Base-by-base conservation (phyloP, 2,888 invertebrate genomes). In the Diploptera punctata region DNA sequence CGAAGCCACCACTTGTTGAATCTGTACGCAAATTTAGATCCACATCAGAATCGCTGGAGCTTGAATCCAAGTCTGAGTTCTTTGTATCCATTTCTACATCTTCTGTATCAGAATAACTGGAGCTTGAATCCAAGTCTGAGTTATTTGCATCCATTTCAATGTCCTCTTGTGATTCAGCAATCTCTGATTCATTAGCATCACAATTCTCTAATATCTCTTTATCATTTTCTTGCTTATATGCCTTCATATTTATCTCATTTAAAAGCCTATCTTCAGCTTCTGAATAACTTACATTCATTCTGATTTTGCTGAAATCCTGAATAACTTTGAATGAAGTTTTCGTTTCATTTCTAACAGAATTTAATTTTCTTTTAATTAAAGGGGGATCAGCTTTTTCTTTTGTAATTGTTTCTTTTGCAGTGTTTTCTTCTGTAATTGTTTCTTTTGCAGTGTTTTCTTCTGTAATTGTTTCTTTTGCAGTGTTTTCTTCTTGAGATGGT, bases 271-370 rank as follows among this genome's bases (percentile, higher is more conserved):
- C 57, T n/a, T 5, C 9, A 29, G 13, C n/a, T 29, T 13, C 57
- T 29, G 57, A 29, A 82, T 89, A 93, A 61, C 90, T 85, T n/a
- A 91, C 80, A 13, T 89, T 90, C 29, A 94, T 92, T 79, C 90
- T 88, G 77, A 94, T 94, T 83, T 93, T 93, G 3, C 89, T 88
- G 83, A 93, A 93, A 82, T 94, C 93, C 86, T 94, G 94, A n/a
- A 91, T 85, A 72, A 91, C 88, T 73, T 84, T 84, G 60, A 89
- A 80, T 76, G 84, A 84, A 29, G 44, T 43, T 52, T 61, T 70
- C 71, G 26, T 49, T 29, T 19, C 73, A 57, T 21, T 60, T 18
- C 60, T 47, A 16, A 29, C 85, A 5, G 82, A 82, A 7, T 84
- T n/a, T n/a, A n/a, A 82, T 70, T 85, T 85, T 70, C 80, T 81